Evolutionary conservation across 2,888 invertebrate genomes (phyloP), one percentile per base, ranked within the genome.

Genomic region (Dicranocentrus wangi): DNA sequence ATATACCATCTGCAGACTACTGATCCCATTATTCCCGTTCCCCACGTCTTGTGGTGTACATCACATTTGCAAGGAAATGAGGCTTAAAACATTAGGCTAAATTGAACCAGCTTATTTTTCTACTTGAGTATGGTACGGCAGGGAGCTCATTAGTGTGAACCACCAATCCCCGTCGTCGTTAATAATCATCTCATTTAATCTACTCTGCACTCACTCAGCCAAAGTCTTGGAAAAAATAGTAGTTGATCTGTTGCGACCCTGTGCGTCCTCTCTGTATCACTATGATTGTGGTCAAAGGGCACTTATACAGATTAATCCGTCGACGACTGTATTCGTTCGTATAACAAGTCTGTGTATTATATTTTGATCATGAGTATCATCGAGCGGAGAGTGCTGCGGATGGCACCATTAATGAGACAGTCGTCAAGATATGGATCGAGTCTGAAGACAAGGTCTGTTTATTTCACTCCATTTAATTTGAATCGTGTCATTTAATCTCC

Each of bases 211-310:
- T 10, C 25, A 8, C 39, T 39, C 39, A 39, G 13, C 39, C 7
- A 39, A 13, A 13, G 8, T 39, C 8, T 13, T 51, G 58, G n/a
- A 25, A 25, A 61, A 58, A 61, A 32, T 61, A 19, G 15, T 68
- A 23, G 47, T 51, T 76, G 76, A 76, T 66, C 76, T 68, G 23
- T 28, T 47, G 58, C 68, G 76, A 76, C 76, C 76, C 76, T 66
- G 75, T 53, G n/a, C n/a, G n/a, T n/a, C n/a, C n/a, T n/a, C n/a
- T n/a, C n/a, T n/a, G 13, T 51, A 68, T 76, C 55, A 68, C 61
- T 17, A 65, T 42, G 19, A 68, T 68, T 43, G 55, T 75, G 71
- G 63, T 27, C 78, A 78, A 78, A 78, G 69, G 78, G 70, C 78
- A 70, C 61, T 63, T 61, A 47, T 63, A 27, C 47, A 8, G 55